phyloP scores from a whole-genome alignment of 35 echinoderm and acorn worm genomes.

The Lytechinus pictus region DNA sequence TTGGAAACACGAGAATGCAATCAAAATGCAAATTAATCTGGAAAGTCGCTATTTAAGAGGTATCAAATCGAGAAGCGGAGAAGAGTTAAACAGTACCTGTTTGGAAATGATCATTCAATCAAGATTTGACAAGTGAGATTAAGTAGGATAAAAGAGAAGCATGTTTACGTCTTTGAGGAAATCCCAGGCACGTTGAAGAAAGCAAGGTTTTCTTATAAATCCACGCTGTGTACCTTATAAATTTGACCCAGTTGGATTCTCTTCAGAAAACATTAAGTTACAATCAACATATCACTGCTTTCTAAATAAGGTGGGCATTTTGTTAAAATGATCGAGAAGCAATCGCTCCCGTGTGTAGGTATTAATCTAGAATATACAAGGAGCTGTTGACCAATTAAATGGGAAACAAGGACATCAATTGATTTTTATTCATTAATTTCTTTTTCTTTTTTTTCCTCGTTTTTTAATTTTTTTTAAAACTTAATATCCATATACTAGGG shows the following conservation, averaged over 20 bases:
- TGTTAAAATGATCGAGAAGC: too few relatives aligned
- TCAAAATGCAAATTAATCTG: constrained; percentile 4
- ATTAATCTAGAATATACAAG: too few relatives aligned
- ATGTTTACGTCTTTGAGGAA: neutral
- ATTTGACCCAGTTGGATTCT: neutral
- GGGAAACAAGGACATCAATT: too few relatives aligned
- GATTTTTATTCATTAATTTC: too few relatives aligned
- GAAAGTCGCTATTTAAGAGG: neutral
- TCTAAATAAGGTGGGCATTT: too few relatives aligned
- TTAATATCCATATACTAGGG: too few relatives aligned
- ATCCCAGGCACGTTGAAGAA: neutral
- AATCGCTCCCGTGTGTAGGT: too few relatives aligned
- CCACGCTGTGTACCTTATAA: neutral
- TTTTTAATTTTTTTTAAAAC: too few relatives aligned
- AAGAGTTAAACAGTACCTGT: neutral
- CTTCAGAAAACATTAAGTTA: neutral
- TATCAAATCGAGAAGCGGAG: neutral
- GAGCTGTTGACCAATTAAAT: too few relatives aligned
- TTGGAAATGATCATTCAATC: neutral
- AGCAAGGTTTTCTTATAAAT: neutral
- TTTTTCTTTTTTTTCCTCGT: too few relatives aligned
- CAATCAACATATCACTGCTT: too few relatives aligned
- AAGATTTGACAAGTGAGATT: neutral
- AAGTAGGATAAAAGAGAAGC: neutral
- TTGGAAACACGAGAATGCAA: constrained; percentile 10